Conservation (phyloP, 2,888 invertebrate genomes). For the Sesia apiformis region DNA sequence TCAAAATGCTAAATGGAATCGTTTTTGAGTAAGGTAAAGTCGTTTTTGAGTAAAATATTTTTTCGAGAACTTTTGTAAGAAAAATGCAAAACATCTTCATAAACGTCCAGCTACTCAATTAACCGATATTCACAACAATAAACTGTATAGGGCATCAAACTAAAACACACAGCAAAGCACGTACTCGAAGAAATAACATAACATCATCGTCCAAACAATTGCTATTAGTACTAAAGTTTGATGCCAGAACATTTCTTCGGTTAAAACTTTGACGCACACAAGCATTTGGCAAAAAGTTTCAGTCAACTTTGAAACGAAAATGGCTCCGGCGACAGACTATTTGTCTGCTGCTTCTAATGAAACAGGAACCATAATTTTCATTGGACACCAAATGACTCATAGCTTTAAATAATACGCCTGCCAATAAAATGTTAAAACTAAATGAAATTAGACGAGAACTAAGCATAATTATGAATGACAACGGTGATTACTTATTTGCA, state of each 20-base stretch:
- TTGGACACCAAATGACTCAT: background rate
- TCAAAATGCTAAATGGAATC: no score
- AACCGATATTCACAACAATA: no score
- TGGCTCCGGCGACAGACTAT: background rate
- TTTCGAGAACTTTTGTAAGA: no score
- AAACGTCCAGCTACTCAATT: no score
- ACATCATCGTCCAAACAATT: background rate
- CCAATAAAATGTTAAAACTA: background rate
- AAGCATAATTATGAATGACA: background rate
- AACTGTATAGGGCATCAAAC: no score
- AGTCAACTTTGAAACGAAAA: background rate
- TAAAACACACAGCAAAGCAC: no score
- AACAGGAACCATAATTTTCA: background rate
- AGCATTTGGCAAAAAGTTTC: background rate
- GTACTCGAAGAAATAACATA: background rate
- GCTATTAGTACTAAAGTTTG: background rate
- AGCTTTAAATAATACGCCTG: background rate
- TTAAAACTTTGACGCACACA: background rate
- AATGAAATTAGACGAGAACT: background rate
- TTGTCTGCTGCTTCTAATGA: background rate
- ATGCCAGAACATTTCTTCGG: background rate
- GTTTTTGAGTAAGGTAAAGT: no score
- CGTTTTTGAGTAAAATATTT: no score
- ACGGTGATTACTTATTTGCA: background rate
- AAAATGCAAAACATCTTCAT: no score